Evolutionary conservation across 2,113 vertebrate species (phyloP), one percentile per base, ranked within the genome.

Genomic region (Caranx ignobilis): DNA sequence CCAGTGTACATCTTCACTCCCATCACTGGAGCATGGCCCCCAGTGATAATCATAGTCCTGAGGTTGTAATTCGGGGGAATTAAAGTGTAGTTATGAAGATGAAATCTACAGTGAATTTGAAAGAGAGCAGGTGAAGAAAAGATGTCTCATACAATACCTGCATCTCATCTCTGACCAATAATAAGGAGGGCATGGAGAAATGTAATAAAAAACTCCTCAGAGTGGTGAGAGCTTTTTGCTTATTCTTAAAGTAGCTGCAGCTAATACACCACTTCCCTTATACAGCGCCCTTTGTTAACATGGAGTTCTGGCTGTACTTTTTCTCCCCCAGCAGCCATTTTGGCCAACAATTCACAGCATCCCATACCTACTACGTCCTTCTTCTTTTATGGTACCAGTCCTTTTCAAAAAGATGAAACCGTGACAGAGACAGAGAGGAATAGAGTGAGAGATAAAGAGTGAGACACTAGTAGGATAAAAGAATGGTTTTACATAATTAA

Each of bases 401-500:
- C 48, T 11, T 50, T 82, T 86, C 52, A 71, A 78, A 78, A 83
- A 86, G 74, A 84, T 26, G 73, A 71, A 67, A 74, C 77, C 56
- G 18, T 71, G 81, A 81, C 77, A 79, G 78, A 82, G 79, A 84
- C 50, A 0, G 21, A 84, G 75, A 63, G 61, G 59, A 60, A 78
- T 59, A 60, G 54, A 79, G 79, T 57, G 54, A 56, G 65, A 82
- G 81, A 87, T 83, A 83, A 82, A 86, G 77, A 85, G 83, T 37
- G 75, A 87, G 83, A 92, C 82, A 90, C 79, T 78, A 71, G 79
- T 65, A 71, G 80, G 85, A 88, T 93, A 89, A 92, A 90, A 92
- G 83, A 93, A 92, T 92, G 88, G 89, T 94, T 95, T 94, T 94
- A 88, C 94, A 94, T 94, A 95, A 95, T 95, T 94, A 95, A 92